phyloP scores from a whole-genome alignment of 2,888 invertebrate species.

The Polyploca ridens region DNA sequence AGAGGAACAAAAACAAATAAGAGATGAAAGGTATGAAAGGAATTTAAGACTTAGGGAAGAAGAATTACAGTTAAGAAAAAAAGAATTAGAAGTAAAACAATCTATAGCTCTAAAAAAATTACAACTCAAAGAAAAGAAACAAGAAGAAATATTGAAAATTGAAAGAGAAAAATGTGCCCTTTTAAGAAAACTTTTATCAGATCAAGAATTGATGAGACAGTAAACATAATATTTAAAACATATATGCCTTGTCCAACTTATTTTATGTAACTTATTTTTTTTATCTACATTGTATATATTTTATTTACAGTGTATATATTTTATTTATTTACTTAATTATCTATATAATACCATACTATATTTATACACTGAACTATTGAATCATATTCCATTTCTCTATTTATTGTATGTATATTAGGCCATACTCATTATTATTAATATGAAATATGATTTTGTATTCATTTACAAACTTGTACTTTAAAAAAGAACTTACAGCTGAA shows the following conservation, averaged over 20 bases:
- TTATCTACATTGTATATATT: no score
- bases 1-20: slow-evolving; percentile 58
- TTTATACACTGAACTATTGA: not conserved
- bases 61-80: slow-evolving; percentile 60
- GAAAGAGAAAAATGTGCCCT: slow-evolving; percentile 67
- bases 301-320: not conserved
- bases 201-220: slow-evolving; percentile 43
- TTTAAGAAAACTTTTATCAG: slow-evolving; percentile 51
- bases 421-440: not conserved
- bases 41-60: slow-evolving; percentile 62
- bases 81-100: slow-evolving; percentile 67
- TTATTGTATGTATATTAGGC: not conserved
- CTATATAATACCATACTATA: not conserved
- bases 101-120: slow-evolving; percentile 62
- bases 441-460: no score
- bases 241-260: not conserved
- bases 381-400: not conserved
- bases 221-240: slow-evolving; percentile 16
- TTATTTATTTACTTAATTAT: not conserved
- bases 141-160: slow-evolving; percentile 65
- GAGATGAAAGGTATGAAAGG: slow-evolving; percentile 65
- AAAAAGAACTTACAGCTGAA: no score
- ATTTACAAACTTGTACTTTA: no score
- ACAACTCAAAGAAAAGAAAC: slow-evolving; percentile 64
- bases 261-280: not conserved